Conservation (phyloP, 2,888 invertebrate species). For the Iselma pallidipennis region DNA sequence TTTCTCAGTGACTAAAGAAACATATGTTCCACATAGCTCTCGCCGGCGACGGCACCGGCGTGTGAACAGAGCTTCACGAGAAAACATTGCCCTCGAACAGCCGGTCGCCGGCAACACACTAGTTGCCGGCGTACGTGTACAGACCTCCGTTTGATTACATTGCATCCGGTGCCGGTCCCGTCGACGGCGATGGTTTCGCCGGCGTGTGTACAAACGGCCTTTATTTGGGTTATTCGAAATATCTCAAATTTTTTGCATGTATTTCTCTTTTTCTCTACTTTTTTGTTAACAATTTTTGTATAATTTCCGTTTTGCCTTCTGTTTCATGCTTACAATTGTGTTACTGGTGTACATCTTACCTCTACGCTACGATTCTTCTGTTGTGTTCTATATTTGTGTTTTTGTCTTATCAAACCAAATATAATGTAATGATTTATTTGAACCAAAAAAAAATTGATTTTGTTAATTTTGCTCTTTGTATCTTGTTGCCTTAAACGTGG, state of each 20-base stretch:
- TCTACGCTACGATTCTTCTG: constrained; percentile 1
- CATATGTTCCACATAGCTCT: no score
- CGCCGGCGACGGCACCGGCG: no score
- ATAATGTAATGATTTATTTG: background rate
- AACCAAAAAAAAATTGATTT: background rate
- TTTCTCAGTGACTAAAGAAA: no score
- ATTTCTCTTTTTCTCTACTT: background rate
- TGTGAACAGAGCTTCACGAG: no score
- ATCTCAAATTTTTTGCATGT: background rate
- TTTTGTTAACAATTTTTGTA: background rate
- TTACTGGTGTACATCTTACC: background rate
- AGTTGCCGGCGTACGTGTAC: no score
- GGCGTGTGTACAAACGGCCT: no score
- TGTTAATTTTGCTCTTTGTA: background rate
- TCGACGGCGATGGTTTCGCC: no score
- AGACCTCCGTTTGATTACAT: no score
- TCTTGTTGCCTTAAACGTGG: constrained; percentile 2
- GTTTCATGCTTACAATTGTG: constrained; percentile 1
- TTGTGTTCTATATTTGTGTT: background rate
- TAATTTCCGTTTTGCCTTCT: background rate
- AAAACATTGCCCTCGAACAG: no score
- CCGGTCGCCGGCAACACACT: no score
- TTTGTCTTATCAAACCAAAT: background rate
- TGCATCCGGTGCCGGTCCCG: no score
- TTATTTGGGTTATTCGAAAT: background rate